Evolutionary conservation across 2,113 vertebrate genomes (phyloP).

Genomic region (Labeo rohita): DNA sequence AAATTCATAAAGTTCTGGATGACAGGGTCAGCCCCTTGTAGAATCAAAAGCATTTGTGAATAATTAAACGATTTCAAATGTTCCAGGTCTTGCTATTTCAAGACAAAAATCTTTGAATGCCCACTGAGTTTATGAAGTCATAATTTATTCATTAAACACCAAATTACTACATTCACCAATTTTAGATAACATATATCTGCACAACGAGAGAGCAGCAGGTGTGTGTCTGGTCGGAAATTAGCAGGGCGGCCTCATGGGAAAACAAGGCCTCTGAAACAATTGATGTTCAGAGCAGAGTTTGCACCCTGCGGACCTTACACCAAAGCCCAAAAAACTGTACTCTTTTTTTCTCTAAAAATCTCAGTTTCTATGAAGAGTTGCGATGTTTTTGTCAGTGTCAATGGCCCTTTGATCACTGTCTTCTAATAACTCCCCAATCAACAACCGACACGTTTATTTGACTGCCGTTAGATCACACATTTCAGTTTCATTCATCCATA

Average conservation of each 20-base stretch:
- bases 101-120: background rate
- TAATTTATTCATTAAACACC: background rate
- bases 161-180: background rate
- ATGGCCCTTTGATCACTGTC: background rate
- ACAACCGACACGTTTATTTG: background rate
- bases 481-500: background rate
- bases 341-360: background rate
- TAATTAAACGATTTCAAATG: background rate
- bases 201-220: background rate
- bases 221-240: background rate
- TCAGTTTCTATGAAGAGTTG: background rate
- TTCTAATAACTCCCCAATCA: background rate
- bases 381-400: background rate
- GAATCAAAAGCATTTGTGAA: background rate
- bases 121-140: background rate
- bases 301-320: background rate
- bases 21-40: background rate
- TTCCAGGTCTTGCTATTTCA: background rate
- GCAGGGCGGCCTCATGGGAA: background rate
- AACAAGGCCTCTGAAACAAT: background rate
- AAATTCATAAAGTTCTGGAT: background rate
- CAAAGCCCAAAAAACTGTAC: background rate
- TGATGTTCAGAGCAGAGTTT: background rate
- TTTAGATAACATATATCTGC: constrained; percentile 9
- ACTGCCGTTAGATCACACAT: background rate